Evolutionary conservation across 2,797 vertebrate species (phyloP).

Genomic region (Poeciliopsis gracilis): DNA sequence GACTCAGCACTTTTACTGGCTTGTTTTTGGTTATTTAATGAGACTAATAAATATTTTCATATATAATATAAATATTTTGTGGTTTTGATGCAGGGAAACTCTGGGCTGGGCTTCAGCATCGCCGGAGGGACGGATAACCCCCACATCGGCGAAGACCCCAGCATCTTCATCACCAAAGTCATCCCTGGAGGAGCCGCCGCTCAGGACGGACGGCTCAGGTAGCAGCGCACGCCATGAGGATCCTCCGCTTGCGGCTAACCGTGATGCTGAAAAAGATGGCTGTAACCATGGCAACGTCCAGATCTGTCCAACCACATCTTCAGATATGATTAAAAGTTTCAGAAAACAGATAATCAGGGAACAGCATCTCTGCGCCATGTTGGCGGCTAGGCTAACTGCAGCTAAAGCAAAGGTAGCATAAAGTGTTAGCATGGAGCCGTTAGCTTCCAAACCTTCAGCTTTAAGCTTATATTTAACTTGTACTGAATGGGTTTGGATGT

Average conservation of each 20-base stretch:
- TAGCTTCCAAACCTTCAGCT: not conserved
- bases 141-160: slow-evolving; percentile 95
- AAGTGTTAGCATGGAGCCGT: not conserved
- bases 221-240: not conserved
- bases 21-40: not conserved
- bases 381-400: not conserved
- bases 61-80: not conserved
- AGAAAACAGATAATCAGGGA: no score
- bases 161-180: slow-evolving; percentile 98
- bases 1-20: not conserved
- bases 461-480: not conserved
- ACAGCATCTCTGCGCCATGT: no score
- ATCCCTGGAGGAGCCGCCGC: slow-evolving; percentile 94
- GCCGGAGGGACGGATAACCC: slow-evolving; percentile 97
- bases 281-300: not conserved
- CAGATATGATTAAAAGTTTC: not conserved
- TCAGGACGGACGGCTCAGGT: slow-evolving; percentile 94
- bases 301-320: not conserved
- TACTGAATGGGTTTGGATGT: not conserved
- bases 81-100: slow-evolving; percentile 85
- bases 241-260: not conserved
- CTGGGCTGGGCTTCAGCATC: slow-evolving; percentile 97
- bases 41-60: not conserved
- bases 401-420: not conserved
- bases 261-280: not conserved